Conservation (phyloP, 2,797 vertebrate genomes). For the Poeciliopsis paucimaculata region DNA sequence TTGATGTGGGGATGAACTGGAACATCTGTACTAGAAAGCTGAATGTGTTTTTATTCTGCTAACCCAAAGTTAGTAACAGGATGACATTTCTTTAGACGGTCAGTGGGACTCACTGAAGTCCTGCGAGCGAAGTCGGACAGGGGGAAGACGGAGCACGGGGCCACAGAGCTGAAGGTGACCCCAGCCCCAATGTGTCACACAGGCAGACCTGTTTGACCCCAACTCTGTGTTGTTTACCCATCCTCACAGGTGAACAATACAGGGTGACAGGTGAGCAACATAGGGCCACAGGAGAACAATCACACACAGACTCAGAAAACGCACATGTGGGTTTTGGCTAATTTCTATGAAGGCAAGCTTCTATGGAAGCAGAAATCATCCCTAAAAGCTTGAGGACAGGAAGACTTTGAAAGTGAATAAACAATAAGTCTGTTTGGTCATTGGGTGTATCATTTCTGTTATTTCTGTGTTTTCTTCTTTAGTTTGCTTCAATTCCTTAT, state of each 20-base stretch:
- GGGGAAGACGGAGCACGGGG: slow-evolving; percentile 81
- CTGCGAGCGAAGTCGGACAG: slow-evolving; percentile 85
- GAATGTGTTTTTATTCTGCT: background rate
- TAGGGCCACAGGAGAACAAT: background rate
- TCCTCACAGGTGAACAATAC: slow-evolving; percentile 27
- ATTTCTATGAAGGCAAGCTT: background rate
- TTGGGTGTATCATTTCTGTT: background rate
- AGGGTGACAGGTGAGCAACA: background rate
- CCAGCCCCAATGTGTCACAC: slow-evolving; percentile 8
- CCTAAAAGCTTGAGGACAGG: background rate
- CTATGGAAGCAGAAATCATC: background rate
- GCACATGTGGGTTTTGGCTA: background rate
- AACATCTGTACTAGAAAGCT: background rate
- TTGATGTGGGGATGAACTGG: background rate
- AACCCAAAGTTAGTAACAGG: background rate
- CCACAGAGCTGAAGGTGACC: slow-evolving; percentile 41
- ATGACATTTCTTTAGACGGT: slow-evolving; percentile 11
- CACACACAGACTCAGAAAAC: background rate
- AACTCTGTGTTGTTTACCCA: background rate
- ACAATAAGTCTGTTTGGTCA: background rate
- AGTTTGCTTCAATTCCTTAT: background rate
- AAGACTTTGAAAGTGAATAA: background rate
- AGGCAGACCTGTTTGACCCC: no score
- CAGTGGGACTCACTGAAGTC: slow-evolving; percentile 88
- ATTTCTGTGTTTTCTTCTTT: background rate